Conservation (phyloP, 2,888 invertebrate genomes). For the Gymnosoma rotundatum region DNA sequence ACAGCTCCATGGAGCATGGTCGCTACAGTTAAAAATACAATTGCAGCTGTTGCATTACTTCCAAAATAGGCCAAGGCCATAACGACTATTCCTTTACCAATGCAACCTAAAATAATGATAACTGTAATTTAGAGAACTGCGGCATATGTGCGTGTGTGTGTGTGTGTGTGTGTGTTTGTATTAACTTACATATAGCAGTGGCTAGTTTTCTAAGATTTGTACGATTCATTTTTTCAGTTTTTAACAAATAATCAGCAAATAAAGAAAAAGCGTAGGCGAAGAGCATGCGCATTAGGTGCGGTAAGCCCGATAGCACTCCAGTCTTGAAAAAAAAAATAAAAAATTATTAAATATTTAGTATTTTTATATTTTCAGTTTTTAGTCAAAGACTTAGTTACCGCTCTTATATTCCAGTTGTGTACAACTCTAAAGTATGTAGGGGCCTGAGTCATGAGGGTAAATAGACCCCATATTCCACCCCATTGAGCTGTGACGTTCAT, state of each 20-base stretch:
- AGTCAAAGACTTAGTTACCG: conserved; percentile 83
- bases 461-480: conserved; percentile 87
- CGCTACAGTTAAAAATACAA: conserved; percentile 85
- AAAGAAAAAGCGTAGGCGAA: conserved; percentile 85
- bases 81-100: conserved; percentile 85
- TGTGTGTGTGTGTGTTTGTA: too few relatives aligned
- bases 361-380: neutral
- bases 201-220: conserved; percentile 87
- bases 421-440: conserved; percentile 88
- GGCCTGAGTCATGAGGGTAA: conserved; percentile 87
- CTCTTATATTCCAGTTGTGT: conserved; percentile 87
- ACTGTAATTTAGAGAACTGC: too few relatives aligned
- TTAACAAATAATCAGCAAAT: conserved; percentile 85
- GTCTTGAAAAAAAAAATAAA: conserved; percentile 76
- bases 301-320: conserved; percentile 86
- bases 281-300: conserved; percentile 85
- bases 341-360: neutral
- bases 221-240: conserved; percentile 84
- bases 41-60: conserved; percentile 85
- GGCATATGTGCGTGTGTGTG: neutral
- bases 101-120: conserved; percentile 82
- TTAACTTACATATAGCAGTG: conserved; percentile 84
- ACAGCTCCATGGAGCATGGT: conserved; percentile 86
- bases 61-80: conserved; percentile 86
- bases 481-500: conserved; percentile 86